These are phyloP conservation scores for Synergus umbraculus DNA, from an alignment of 2,888 invertebrate genomes.

Conservation along the genomic window DNA sequence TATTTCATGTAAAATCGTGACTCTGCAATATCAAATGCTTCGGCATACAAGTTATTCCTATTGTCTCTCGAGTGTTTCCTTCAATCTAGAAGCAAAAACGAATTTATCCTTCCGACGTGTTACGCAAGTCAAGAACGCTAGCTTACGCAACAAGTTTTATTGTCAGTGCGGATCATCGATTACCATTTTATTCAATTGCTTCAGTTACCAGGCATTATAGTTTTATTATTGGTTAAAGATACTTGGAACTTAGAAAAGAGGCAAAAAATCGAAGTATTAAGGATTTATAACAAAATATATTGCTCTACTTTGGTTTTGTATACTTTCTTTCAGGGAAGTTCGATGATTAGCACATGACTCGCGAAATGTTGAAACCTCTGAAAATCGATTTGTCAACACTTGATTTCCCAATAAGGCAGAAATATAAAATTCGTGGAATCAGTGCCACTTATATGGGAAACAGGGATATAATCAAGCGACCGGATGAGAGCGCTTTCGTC, in stretches of 20 bases:
- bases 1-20: neutral
- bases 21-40: neutral
- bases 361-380: neutral
- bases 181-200: slow-evolving; percentile 31
- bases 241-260: neutral
- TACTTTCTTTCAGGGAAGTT: neutral
- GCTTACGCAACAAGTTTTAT: slow-evolving; percentile 35
- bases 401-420: slow-evolving; percentile 3
- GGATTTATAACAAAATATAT: too few relatives aligned
- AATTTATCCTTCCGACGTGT: slow-evolving; percentile 10
- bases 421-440: neutral
- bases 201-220: neutral
- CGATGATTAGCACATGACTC: neutral
- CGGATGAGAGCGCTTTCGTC: neutral
- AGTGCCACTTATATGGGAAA: neutral
- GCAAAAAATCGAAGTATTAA: too few relatives aligned
- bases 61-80: neutral
- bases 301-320: neutral
- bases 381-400: neutral
- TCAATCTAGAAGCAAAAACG: slow-evolving; percentile 16
- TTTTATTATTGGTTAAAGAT: neutral
- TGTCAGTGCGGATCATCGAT: slow-evolving; percentile 10
- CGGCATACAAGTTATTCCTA: neutral
- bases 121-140: neutral
- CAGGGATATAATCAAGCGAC: neutral